phyloP scores from a whole-genome alignment of 2,113 vertebrate species.

The Ceratotherium simum region DNA sequence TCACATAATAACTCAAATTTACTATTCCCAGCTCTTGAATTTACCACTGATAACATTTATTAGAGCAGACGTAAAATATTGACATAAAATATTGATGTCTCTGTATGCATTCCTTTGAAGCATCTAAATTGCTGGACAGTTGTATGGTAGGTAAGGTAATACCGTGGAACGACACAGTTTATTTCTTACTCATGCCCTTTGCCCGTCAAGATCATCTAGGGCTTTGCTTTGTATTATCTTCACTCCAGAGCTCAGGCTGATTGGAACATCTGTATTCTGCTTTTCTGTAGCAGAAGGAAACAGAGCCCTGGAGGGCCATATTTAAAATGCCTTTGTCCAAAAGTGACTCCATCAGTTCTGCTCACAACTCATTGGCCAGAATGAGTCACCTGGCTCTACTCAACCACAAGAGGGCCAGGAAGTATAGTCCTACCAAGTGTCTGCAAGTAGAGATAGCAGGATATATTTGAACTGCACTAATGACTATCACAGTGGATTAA shows the following conservation, averaged over 20 bases:
- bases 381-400: not conserved
- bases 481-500: not conserved
- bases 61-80: not conserved
- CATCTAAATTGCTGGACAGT: not conserved
- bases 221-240: not conserved
- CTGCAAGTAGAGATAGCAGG: not conserved
- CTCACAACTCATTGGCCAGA: not conserved
- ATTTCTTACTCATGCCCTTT: slow-evolving; percentile 38
- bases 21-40: slow-evolving; percentile 50
- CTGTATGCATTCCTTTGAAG: not conserved
- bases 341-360: not conserved
- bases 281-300: slow-evolving; percentile 27
- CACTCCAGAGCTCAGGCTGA: not conserved
- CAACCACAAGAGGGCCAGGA: not conserved
- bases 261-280: not conserved
- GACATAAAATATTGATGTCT: not conserved
- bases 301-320: not conserved
- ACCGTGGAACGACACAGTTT: not conserved
- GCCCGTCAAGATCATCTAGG: not conserved
- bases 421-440: not conserved
- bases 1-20: not conserved
- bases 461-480: not conserved
- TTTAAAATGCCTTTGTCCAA: not conserved
- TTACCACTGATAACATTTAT: slow-evolving; percentile 33
- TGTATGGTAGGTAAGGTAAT: not conserved